These are phyloP conservation scores for Pogonognathellus flavescens DNA, from an alignment of 1,140 invertebrate genomes.

Conservation along the genomic window DNA sequence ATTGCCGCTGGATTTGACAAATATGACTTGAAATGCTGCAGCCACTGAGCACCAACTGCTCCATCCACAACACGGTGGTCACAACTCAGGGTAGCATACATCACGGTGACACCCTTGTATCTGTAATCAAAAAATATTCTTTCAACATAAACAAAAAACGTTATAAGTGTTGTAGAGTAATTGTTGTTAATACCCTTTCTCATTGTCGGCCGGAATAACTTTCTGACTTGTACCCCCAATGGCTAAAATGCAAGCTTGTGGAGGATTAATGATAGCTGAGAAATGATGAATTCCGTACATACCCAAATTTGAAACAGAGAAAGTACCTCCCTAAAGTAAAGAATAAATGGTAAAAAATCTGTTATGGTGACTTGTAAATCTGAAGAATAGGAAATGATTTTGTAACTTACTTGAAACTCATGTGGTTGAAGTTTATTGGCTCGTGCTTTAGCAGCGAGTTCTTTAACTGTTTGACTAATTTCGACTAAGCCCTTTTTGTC, in stretches of 20 bases:
- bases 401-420: slow-evolving; percentile 91
- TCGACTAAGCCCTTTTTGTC: slow-evolving; percentile 91
- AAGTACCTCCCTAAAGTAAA: slow-evolving; percentile 77
- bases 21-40: slow-evolving; percentile 76
- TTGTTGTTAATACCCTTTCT: slow-evolving; percentile 70
- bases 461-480: slow-evolving; percentile 88
- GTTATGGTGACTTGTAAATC: too few relatives aligned
- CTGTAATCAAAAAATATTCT: slow-evolving; percentile 70
- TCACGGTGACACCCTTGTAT: slow-evolving; percentile 72
- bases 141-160: not conserved
- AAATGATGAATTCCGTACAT: slow-evolving; percentile 92
- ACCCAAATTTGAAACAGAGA: slow-evolving; percentile 94
- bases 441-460: slow-evolving; percentile 89
- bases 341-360: too few relatives aligned
- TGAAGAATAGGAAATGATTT: not conserved
- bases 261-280: slow-evolving; percentile 80
- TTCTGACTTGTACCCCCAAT: slow-evolving; percentile 75
- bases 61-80: slow-evolving; percentile 83
- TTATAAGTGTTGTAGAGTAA: not conserved
- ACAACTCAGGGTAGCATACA: slow-evolving; percentile 79
- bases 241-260: slow-evolving; percentile 80
- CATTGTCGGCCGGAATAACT: slow-evolving; percentile 72
- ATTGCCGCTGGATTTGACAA: slow-evolving; percentile 78
- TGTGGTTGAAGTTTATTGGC: slow-evolving; percentile 95
- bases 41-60: slow-evolving; percentile 80